Evolutionary conservation across 2,113 vertebrate species (phyloP).

Genomic region (Nesoenas mayeri): DNA sequence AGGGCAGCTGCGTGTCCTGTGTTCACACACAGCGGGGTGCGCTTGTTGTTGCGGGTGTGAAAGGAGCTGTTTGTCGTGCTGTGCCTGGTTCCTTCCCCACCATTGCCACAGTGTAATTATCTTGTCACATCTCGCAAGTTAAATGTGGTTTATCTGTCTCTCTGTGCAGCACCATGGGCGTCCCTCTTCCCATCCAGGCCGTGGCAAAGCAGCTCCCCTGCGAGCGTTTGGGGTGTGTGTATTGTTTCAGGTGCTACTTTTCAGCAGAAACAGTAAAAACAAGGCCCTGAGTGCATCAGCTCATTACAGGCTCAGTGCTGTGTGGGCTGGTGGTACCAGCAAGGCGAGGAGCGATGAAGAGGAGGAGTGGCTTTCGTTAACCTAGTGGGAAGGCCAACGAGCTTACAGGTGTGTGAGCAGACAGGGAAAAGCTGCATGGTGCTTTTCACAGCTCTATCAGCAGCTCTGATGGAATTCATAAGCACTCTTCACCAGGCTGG

Average conservation of each 20-base stretch:
- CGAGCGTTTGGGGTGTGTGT: accelerated
- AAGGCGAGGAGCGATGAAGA: background rate
- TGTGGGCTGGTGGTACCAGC: background rate
- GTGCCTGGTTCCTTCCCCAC: background rate
- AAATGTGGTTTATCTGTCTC: accelerated
- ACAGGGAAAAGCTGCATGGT: background rate
- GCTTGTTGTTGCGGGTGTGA: background rate
- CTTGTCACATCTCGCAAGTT: background rate
- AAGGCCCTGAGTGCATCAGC: background rate
- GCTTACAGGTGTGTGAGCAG: background rate
- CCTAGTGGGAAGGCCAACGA: background rate
- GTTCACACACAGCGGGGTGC: background rate
- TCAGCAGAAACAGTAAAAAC: background rate
- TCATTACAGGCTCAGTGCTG: background rate
- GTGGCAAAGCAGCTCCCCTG: background rate
- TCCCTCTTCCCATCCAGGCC: background rate
- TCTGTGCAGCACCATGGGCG: accelerated
- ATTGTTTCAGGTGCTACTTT: background rate
- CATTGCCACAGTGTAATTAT: background rate
- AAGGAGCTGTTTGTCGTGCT: background rate
- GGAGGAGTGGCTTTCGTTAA: background rate
- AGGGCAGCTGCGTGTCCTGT: background rate
- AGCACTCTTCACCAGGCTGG: background rate
- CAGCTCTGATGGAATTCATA: background rate
- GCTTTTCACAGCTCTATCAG: background rate